Percentiles rank a stretch among this genome's conserved stretches.
These are phyloP conservation scores for Bombus breviceps DNA, from an alignment of 1,140 invertebrate genomes.

Conservation along the genomic window DNA sequence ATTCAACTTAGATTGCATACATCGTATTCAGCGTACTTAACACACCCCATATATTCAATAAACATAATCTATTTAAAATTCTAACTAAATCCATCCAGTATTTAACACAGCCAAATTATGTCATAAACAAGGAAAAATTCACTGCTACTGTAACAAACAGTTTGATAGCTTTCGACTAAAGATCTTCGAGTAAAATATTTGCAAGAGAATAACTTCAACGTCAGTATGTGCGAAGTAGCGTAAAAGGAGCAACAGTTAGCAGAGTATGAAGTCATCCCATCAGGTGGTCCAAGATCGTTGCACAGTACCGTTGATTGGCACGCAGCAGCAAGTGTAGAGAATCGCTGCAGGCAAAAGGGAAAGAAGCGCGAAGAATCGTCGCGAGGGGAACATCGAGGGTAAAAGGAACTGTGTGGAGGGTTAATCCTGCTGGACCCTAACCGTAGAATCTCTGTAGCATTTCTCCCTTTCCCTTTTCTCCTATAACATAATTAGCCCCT, in stretches of 20 bases:
- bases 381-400: conserved; percentile 42
- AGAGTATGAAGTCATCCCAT: conserved; percentile 20
- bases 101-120: too few relatives aligned
- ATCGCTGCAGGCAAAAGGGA: conserved; percentile 18
- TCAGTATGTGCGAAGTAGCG: not conserved
- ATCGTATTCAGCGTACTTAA: not conserved
- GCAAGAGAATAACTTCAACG: not conserved
- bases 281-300: conserved; percentile 19
- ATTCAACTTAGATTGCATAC: not conserved
- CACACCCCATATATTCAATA: not conserved
- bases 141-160: not conserved
- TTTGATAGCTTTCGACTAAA: not conserved
- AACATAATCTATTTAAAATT: not conserved
- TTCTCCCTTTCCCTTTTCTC: conserved; percentile 40
- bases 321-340: conserved; percentile 7
- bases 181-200: not conserved
- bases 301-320: conserved; percentile 22
- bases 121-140: not conserved
- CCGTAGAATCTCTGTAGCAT: conserved; percentile 69
- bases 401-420: conserved; percentile 68
- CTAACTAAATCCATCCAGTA: too few relatives aligned
- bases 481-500: conserved; percentile 78
- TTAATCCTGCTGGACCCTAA: conserved; percentile 74
- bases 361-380: conserved; percentile 47
- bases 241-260: not conserved